Base-by-base conservation (phyloP, 2,113 vertebrate genomes). In the Rutilus rutilus region DNA sequence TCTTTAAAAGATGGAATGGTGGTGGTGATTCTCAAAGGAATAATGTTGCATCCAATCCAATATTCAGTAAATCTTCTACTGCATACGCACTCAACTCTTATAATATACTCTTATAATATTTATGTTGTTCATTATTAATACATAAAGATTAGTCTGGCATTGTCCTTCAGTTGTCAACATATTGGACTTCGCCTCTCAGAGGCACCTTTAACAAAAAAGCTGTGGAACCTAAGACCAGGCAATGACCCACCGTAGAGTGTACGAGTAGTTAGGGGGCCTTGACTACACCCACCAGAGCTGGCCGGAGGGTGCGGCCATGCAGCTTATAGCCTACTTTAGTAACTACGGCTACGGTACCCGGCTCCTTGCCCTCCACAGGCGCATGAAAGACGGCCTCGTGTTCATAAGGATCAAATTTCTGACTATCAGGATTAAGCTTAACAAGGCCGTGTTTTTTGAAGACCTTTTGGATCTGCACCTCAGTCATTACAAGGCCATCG, bases 321-420 rank as follows among this genome's bases (percentile, higher is more conserved):
- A 99, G 92, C 95, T 99, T 99, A 84, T 99, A 99, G 85, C 98
- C 98, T 0, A 97, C 96, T 92, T 99, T 99, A 90, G 95, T 98
- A 0, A 99, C 98, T 1, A 97, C 3, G 0, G 97, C 97, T 5
- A 99, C 92, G 0, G 96, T 97, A 93, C 97, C 98, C 0, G 98
- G 96, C 92, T 97, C 96, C 88, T 96, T 96, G 30, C 98, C 98
- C 86, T 96, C 95, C 4, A 94, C 65, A 0, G 97, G 96, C 0
- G 95, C 77, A 0, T 99, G 97, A 93, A 99, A 99, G 86, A 99
- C 85, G 0, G 98, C 98, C 76, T 99, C 98, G 0, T 99, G 98
- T 90, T 99, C 97, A 0, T 99, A 99, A 0, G 98, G 98, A 89
- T 99, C 95, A 0, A 99, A 99, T 94, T 96, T 98, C 90, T 96